Evolutionary conservation across 2,797 vertebrate species (phyloP), one percentile per base, ranked within the genome.

Genomic region (Chlorospingus flavigularis): DNA sequence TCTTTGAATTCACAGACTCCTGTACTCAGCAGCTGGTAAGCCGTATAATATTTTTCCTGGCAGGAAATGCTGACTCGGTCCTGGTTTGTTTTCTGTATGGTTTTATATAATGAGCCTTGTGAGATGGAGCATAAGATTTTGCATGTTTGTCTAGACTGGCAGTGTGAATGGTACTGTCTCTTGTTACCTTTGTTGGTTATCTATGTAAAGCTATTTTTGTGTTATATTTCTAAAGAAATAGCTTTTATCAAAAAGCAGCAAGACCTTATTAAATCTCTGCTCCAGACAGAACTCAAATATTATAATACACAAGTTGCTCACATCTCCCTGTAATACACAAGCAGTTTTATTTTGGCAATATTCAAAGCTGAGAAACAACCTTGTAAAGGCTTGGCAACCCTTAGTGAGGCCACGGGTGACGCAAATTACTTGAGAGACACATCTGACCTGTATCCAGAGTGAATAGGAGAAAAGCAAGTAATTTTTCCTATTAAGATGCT

Each of bases 401-500:
- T 85, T 57, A 63, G 26, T 63, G 80, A 79, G 67, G 47, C 79
- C 13, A 15, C 55, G 86, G 67, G 68, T 87, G 89, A 94, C 13
- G 28, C 72, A 83, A 39, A 61, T 57, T 39, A 31, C 43, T 63
- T 79, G 57, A 79, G 63, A 87, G 55, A 54, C 23, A 20, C 51
- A 47, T 63, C 88, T 94, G 88, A 94, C 78, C 42, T 74, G 50
- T 57, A 25, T 90, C 77, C 80, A 77, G 78, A 94, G 85, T 20
- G 93, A 95, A 89, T 28, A 93, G 78, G 54, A 93, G 71, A 58
- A 83, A 86, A 89, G 39, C 70, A 54, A 92, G 45, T 94, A 8
- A 61, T 50, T 85, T 94, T 95, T 65, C 65, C 57, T 67, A 51
- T 85, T 95, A 92, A 80, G 75, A 65, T 87, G n/a, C 75, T 91